These are phyloP conservation scores for Centropus unirufus DNA, from an alignment of 2,113 vertebrate genomes.

Conservation along the genomic window DNA sequence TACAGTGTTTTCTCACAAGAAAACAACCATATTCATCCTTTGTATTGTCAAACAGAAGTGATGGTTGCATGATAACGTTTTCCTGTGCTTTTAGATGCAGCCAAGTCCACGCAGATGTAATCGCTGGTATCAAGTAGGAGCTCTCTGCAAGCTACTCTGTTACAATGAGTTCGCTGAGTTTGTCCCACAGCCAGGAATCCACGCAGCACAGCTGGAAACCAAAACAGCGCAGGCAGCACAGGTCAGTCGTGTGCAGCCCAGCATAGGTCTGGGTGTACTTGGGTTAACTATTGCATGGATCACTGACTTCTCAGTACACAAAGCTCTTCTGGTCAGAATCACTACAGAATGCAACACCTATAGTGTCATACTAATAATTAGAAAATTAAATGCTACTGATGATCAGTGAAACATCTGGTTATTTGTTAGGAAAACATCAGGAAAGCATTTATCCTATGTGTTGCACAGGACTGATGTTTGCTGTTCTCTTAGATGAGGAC, in stretches of 20 bases:
- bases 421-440: neutral
- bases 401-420: neutral
- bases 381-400: neutral
- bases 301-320: neutral
- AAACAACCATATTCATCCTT: neutral
- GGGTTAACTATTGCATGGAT: neutral
- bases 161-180: neutral
- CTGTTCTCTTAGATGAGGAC: neutral
- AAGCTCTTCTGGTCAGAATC: neutral
- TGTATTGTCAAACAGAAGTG: neutral
- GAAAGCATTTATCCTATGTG: neutral
- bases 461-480: neutral
- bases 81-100: neutral
- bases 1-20: neutral
- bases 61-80: neutral
- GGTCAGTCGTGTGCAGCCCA: neutral
- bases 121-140: neutral
- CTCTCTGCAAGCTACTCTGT: rapidly evolving
- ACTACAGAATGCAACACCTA: neutral
- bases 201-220: neutral
- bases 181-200: neutral
- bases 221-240: neutral
- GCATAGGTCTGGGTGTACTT: rapidly evolving
- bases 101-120: neutral
- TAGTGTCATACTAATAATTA: neutral